Evolutionary conservation across 2,113 vertebrate species (phyloP).

Genomic region (Cololabis saira): DNA sequence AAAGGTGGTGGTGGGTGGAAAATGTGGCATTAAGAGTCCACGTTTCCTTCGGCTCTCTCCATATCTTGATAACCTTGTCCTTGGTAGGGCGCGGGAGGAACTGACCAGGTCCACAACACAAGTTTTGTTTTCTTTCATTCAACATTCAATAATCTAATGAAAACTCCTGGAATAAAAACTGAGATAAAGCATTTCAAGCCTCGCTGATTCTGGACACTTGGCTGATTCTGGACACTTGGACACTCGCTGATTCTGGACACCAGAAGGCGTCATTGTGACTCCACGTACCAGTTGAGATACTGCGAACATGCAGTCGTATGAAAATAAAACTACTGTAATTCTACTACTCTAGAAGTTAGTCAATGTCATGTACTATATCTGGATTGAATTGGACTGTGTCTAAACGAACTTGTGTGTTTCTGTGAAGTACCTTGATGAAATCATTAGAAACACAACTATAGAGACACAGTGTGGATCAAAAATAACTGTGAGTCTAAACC

Average conservation of each 20-base stretch:
- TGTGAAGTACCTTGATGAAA: too few relatives aligned
- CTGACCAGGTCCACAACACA: conserved; percentile 19
- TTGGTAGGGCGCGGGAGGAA: conserved; percentile 60
- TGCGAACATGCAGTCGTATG: too few relatives aligned
- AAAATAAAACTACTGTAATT: too few relatives aligned
- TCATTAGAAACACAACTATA: too few relatives aligned
- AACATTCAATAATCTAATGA: conserved; percentile 33
- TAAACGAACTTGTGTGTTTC: too few relatives aligned
- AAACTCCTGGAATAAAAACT: conserved; percentile 13
- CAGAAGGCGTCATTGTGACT: conserved; percentile 1
- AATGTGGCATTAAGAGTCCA: conserved; percentile 41
- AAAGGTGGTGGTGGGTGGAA: conserved; percentile 17
- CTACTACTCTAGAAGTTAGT: too few relatives aligned
- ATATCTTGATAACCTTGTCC: conserved; percentile 74
- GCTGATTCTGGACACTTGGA: not conserved
- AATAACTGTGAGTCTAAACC: conserved; percentile 25
- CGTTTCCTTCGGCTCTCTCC: conserved; percentile 51
- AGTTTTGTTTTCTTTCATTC: conserved; percentile 58
- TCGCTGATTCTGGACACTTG: not conserved
- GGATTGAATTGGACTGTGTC: too few relatives aligned
- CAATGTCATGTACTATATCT: too few relatives aligned
- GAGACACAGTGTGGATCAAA: too few relatives aligned
- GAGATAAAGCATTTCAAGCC: conserved; percentile 18
- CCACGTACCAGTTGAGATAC: not conserved
- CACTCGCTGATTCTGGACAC: too few relatives aligned